Evolutionary conservation across 2,797 vertebrate species (phyloP), one percentile per base, ranked within the genome.

Genomic region (Arrhamphus sclerolepis): DNA sequence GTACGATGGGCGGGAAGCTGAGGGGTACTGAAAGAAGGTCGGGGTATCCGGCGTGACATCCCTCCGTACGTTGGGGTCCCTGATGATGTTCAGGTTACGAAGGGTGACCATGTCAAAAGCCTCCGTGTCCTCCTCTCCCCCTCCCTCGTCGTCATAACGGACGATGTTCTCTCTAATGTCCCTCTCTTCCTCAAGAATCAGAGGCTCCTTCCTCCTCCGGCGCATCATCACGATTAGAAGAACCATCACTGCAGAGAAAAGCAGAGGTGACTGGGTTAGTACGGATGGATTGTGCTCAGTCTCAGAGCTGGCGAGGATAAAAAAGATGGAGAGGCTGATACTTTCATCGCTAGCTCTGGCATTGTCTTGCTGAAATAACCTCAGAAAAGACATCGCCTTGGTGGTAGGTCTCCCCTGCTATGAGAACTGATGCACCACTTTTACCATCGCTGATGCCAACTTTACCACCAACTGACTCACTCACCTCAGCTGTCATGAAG

Each of bases 21-120:
- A 87, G 13, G 95, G 92, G 74, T 96, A 95, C 63, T 94, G 85
- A 47, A 91, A 91, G 83, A 96, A 89, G 61, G 95, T 94, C 10
- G 96, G 94, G 1, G 96, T 95, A 46, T 98, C 96, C 0, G 96
- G 96, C 0, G 95, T 97, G 81, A 98, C 95, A 2, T 98, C 96
- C 51, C 96, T 92, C 28, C 97, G 92, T 6, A 90, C 89, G 71
- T 89, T 95, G 69, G 90, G 92, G 70, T 98, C 96, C 31, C 94
- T 77, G 47, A 96, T 94, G 82, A 94, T 89, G 9, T 98, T 95
- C 1, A 98, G 96, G 76, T 98, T 98, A 56, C 96, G 93, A 7
- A 99, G 88, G 0, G 97, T 91, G 0, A 96, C 94, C 96, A 99
- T 98, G 84, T 99, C 97, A 19, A 99, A 99, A 49, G 97, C 97